phyloP scores from a whole-genome alignment of 2,888 invertebrate genomes.

The Andrena camellia region DNA sequence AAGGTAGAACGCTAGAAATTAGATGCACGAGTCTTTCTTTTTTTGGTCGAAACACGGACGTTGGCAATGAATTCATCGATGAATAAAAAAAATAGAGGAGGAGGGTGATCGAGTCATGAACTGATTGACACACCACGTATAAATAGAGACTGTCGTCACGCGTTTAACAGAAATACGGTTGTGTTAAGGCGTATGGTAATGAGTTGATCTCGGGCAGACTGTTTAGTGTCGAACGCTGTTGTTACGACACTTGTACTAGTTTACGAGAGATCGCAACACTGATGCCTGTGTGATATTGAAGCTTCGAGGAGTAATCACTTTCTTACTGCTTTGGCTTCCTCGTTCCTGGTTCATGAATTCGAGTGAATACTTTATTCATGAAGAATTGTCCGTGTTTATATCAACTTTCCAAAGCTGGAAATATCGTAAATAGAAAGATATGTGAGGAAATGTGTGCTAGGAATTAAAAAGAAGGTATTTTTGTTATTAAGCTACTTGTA shows the following conservation, averaged over 20 bases:
- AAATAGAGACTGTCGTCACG: constrained; percentile 77
- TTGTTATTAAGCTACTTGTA: too few relatives aligned
- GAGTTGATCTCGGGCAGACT: constrained; percentile 41
- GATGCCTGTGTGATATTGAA: not conserved
- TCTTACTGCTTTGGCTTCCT: not conserved
- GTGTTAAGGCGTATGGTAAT: constrained; percentile 62
- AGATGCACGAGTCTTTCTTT: not conserved
- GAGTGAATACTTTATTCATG: too few relatives aligned
- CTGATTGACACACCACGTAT: constrained; percentile 67
- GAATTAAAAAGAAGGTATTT: too few relatives aligned
- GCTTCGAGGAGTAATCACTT: not conserved
- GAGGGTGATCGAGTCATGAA: constrained; percentile 17
- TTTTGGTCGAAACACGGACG: not conserved
- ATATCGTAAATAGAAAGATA: too few relatives aligned
- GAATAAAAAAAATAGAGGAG: not conserved
- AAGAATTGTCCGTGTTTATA: too few relatives aligned
- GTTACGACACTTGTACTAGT: constrained; percentile 39
- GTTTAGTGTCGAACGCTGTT: constrained; percentile 28
- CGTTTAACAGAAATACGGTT: constrained; percentile 58
- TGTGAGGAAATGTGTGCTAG: too few relatives aligned
- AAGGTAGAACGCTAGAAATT: too few relatives aligned
- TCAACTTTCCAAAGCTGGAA: too few relatives aligned
- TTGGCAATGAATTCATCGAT: not conserved
- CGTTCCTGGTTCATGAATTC: not conserved
- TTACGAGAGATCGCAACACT: constrained; percentile 21